Conservation (phyloP, 92 coral and sea anemone genomes). For the Pocillopora grandis region DNA sequence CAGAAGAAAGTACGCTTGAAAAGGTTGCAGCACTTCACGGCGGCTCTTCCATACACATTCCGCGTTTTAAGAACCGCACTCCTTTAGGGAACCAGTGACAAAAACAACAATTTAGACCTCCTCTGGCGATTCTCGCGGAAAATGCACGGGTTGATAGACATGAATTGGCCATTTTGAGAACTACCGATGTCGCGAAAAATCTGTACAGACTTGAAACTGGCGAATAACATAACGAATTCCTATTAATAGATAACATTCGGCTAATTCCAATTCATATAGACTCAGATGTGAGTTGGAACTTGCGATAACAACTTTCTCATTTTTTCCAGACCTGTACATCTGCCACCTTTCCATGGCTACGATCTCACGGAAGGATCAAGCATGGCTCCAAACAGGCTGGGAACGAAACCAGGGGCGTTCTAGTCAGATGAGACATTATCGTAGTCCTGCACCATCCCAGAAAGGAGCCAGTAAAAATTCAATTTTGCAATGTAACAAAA, state of each 20-base stretch:
- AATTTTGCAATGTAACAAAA: constrained; percentile 53
- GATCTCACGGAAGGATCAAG: constrained; percentile 24
- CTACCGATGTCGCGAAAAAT: not conserved
- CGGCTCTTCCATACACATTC: no score
- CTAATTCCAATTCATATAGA: not conserved
- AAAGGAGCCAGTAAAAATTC: constrained; percentile 45
- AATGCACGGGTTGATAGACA: no score
- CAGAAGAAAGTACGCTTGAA: no score
- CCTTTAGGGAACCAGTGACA: no score
- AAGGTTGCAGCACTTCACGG: no score
- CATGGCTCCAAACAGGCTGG: constrained; percentile 48
- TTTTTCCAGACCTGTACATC: not conserved
- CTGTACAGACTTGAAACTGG: not conserved
- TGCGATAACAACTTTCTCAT: not conserved
- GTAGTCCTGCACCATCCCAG: constrained; percentile 22
- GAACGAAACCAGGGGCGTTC: constrained; percentile 36
- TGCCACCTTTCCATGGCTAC: constrained; percentile 6
- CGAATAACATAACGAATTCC: no score
- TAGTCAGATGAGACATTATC: constrained; percentile 38
- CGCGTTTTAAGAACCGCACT: no score
- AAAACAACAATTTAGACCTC: not conserved
- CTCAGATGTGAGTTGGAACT: not conserved
- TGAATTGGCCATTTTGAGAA: not conserved
- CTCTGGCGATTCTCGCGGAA: not conserved
- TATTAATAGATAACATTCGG: not conserved